Base-by-base conservation (phyloP, 1,140 invertebrate species). In the Charaxes varanes region DNA sequence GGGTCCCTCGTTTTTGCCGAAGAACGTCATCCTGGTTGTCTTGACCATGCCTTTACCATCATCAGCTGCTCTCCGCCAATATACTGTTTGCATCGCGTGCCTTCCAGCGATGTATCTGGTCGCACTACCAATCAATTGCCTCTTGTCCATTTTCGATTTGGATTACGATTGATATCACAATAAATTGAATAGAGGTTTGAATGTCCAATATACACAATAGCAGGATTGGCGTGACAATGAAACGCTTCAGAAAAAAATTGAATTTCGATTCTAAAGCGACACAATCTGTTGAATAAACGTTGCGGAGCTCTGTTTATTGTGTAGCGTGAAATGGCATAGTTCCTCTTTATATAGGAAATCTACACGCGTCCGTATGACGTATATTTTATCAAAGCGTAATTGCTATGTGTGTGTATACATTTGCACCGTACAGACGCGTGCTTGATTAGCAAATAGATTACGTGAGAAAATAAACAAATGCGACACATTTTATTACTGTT, bases 51-150 rank as follows among this genome's bases (percentile, higher is more conserved):
- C 85, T 37, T 84, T 87, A 3, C 84, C 86, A 2, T 80, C 61
- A 1, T 78, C 80, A 6, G 67, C 66, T 2, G 83, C 66, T 36
- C 84, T 84, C 46, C 90, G 83, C 90, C 90, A 91, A 50, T 92
- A 92, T 1, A 91, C 89, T 0, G 90, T 91, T 52, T 91, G 89
- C 10, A 91, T 86, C 1, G 89, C 90, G 50, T 91, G 88, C 41
- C 88, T 86, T 21, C 90, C 89, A 19, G 88, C 89, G 36, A 92
- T 88, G 60, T 88, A 91, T 21, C 90, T 86, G 2, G 89, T 89
- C 3, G 90, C 88, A 49, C 87, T 86, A 46, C 90, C 86, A 5
- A 90, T 84, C 28, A 88, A 52, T 16, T 76, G 63, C 40, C 79
- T 69, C 42, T 87, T 87, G 50, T 85, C 77, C 78, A 85, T 83